These are phyloP conservation scores for Tetragnatha montana DNA, from an alignment of 2,888 invertebrate species.

Conservation along the genomic window DNA sequence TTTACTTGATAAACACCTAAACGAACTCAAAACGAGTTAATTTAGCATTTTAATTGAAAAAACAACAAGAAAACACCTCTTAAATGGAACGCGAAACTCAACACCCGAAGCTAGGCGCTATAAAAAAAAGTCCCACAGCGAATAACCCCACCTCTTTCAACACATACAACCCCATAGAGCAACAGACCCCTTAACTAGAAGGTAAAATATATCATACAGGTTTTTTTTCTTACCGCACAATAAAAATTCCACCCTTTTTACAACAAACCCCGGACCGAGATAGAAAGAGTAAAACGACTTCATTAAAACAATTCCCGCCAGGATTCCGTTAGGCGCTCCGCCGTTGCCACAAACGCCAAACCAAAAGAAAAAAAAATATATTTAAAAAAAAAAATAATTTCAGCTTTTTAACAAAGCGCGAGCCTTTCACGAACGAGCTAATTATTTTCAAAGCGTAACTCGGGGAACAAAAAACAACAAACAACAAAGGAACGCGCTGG, in stretches of 20 bases:
- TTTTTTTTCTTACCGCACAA: background rate
- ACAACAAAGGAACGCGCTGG: conserved; percentile 18
- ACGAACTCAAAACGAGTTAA: background rate
- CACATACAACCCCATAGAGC: background rate
- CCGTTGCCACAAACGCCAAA: background rate
- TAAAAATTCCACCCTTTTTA: background rate
- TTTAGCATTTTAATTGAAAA: background rate
- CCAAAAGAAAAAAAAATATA: background rate
- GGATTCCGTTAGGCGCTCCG: background rate
- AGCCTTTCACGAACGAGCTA: conserved; percentile 24
- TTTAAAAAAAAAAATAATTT: background rate
- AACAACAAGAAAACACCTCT: background rate
- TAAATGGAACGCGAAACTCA: background rate
- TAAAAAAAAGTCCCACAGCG: background rate
- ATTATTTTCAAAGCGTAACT: conserved; percentile 45
- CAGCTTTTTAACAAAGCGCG: conserved; percentile 23
- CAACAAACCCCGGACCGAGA: background rate
- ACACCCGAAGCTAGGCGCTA: background rate
- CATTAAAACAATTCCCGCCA: conserved; percentile 1
- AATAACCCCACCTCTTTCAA: conserved; percentile 6
- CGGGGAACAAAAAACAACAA: background rate
- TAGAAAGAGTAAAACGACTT: background rate
- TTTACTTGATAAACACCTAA: no score
- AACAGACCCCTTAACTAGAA: background rate
- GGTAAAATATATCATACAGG: background rate